Evolutionary conservation across 2,888 invertebrate genomes (phyloP), one percentile per base, ranked within the genome.

Genomic region (Dorcus hopei): DNA sequence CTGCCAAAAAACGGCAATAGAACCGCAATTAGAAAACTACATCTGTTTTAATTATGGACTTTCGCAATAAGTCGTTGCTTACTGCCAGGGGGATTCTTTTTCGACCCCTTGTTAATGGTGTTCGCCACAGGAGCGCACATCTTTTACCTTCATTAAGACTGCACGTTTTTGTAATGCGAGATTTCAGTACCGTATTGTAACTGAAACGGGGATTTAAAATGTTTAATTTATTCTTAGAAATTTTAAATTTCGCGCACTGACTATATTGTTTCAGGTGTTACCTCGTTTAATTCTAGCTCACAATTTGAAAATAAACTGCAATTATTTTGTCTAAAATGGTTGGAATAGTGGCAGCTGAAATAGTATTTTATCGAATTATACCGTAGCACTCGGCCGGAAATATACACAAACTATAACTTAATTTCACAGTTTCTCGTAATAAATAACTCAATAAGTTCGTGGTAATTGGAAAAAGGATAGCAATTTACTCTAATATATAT

Each of bases 21-120:
- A 57, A 57, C 58, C 59, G 57, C 61, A 58, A 58, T 58, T 62
- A 61, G 57, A 58, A 74, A 74, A 73, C 72, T 73, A 72, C 76
- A 77, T 76, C 74, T 74, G 76, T 76, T 75, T 73, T 76, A 75
- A 75, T 76, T 76, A 75, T 69, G 66, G 65, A 70, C 72, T 72
- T 19, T 68, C 73, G 72, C 72, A 72, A 73, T 72, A 71, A 68
- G 70, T 68, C 68, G 68, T 62, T 64, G 58, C 63, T 62, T 64
- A 56, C 62, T 63, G 65, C 65, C 62, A 60, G 62, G 67, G 67
- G 70, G 48, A 52, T 52, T 48, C 49, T 68, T 69, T 70, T 69
- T 59, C 65, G 59, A 58, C 66, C 68, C 67, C 69, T 68, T 66
- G 70, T 72, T 74, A 74, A 74, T 73, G 71, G 71, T 66, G 55